Percentiles rank a stretch among this genome's conserved stretches.
phyloP scores from a whole-genome alignment of 2,797 vertebrate species.

The Prionace glauca region DNA sequence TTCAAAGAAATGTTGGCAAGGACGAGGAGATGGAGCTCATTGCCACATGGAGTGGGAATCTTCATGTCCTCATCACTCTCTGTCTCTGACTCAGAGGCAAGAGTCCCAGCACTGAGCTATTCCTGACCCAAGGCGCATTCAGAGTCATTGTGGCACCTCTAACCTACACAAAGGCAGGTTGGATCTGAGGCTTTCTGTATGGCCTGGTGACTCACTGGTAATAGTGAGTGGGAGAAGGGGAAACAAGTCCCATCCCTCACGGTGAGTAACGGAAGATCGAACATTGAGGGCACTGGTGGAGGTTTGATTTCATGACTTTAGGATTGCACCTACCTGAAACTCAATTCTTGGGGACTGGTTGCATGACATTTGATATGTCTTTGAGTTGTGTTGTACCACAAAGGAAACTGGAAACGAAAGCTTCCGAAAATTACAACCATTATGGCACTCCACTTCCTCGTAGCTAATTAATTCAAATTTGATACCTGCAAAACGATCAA shows the following conservation, averaged over 20 bases:
- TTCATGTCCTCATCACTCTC: background rate
- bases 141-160: background rate
- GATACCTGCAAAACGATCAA: background rate
- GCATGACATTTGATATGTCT: conserved; percentile 16
- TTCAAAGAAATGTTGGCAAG: background rate
- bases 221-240: background rate
- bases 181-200: too few relatives aligned
- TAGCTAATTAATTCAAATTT: background rate
- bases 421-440: background rate
- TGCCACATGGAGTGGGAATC: background rate
- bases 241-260: background rate
- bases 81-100: background rate
- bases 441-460: background rate
- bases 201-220: background rate
- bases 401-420: background rate
- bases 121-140: background rate
- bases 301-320: background rate
- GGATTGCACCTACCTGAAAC: background rate
- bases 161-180: background rate
- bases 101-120: background rate
- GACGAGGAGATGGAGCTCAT: background rate
- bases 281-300: too few relatives aligned
- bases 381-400: background rate
- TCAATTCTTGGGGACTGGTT: background rate
- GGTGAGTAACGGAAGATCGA: background rate